These are phyloP conservation scores for Adelges cooleyi DNA, from an alignment of 1,140 invertebrate genomes.

Conservation along the genomic window DNA sequence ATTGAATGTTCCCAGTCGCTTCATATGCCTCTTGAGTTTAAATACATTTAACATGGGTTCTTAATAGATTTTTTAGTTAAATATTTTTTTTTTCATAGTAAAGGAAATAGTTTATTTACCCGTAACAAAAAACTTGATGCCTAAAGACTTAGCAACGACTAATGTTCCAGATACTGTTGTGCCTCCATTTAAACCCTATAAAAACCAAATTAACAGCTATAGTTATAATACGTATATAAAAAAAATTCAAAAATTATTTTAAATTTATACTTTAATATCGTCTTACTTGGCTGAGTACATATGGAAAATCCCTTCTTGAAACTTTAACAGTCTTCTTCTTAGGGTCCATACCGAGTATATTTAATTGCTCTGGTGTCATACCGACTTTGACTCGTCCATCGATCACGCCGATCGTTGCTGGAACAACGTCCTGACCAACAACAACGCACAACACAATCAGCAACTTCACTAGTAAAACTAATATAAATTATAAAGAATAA, in stretches of 20 bases:
- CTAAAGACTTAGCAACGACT: slow-evolving; percentile 62
- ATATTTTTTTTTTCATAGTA: no score
- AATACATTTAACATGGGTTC: no score
- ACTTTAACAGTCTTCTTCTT: slow-evolving; percentile 52
- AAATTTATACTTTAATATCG: no score
- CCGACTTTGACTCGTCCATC: slow-evolving; percentile 76
- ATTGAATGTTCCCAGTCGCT: no score
- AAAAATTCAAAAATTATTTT: no score
- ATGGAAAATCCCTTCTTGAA: slow-evolving; percentile 76
- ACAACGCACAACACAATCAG: not conserved
- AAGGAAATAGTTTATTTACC: slow-evolving; percentile 43
- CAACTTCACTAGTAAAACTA: not conserved
- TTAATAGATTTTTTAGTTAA: no score
- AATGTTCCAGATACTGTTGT: slow-evolving; percentile 95
- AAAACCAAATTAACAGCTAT: no score
- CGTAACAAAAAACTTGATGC: slow-evolving; percentile 90
- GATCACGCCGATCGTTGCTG: slow-evolving; percentile 86
- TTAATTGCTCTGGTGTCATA: slow-evolving; percentile 50
- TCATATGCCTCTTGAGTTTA: no score
- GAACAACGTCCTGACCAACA: slow-evolving; percentile 60
- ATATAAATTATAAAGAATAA: not conserved
- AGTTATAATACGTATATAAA: no score
- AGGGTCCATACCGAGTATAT: slow-evolving; percentile 44
- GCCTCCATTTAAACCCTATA: slow-evolving; percentile 62
- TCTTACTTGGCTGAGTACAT: slow-evolving; percentile 53